Base-by-base conservation (phyloP, 37 sponge, comb jelly and placozoan species). In the Tethya wilhelma region DNA sequence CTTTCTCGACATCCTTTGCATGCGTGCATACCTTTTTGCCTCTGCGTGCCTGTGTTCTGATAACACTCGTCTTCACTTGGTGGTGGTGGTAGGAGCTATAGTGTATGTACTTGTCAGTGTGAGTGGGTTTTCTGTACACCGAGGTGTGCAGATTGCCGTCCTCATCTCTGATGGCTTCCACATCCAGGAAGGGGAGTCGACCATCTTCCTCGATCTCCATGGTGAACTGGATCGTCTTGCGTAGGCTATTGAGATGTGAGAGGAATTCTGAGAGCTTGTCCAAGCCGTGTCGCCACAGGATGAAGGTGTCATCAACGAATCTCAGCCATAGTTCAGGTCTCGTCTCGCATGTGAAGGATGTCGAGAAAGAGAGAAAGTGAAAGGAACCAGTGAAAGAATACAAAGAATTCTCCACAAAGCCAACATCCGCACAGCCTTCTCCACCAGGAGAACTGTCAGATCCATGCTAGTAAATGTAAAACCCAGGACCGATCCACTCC, bases 171-270 rank as follows among this genome's bases (percentile, higher is more conserved):
- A 26, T 65, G 34, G 41, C 71, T 9, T 14, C 4, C 2, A 70
- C 71, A 29, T 73, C 56, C 74, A 73, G 74, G 56, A 73, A 73
- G 34, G 58, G 57, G 9, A 73, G 20, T 49, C 26, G 17, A 22
- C 37, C 33, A 30, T 73, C 74, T 2, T 53, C 2, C 37, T 73
- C 58, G 9, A 36, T 29, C 26, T 73, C 74, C 20, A 34, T 29
- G 2, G 74, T 73, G 56, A 73, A 73, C 34, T 73, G 74, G 33
- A 53, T 53, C 22, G 56, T 29, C 1, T 14, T 32, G 22, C 23
- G 2, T 28, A 28, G 22, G 5, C 14, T 12, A 33, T 73, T 73
- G 33, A 73, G 56, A 11, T 73, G 74, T 19, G 29, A 17, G 36
- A n/a, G 56, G 74, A 73, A 73, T 1, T 1, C 14, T 8, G 4